A percentile compares a stretch with the other conserved stretches of the same genome.
Evolutionary conservation across 2,113 vertebrate species (phyloP).

Genomic region (Struthio camelus): DNA sequence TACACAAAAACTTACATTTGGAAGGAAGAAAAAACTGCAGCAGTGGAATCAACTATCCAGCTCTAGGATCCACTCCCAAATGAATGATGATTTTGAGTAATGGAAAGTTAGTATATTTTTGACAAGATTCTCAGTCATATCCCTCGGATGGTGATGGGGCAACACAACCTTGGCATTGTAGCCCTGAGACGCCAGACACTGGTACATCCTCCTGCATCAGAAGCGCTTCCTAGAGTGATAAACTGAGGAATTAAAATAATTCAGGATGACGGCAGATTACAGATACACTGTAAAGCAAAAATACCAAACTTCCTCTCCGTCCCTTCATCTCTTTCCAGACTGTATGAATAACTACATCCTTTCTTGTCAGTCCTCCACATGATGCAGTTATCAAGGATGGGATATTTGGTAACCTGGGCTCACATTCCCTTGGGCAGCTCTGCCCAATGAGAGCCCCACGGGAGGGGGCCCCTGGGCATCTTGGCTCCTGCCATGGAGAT

Average conservation of each 20-base stretch:
- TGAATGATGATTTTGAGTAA: constrained; percentile 14
- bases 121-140: background rate
- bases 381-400: rapidly evolving
- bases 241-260: background rate
- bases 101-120: background rate
- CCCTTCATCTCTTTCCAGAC: background rate
- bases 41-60: background rate
- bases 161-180: background rate
- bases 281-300: background rate
- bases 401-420: rapidly evolving
- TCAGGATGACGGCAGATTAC: background rate
- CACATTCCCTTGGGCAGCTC: background rate
- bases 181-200: background rate
- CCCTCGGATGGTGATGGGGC: background rate
- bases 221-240: background rate
- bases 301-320: background rate
- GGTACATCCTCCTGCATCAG: background rate
- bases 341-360: background rate
- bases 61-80: background rate
- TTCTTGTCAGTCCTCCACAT: background rate
- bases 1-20: background rate
- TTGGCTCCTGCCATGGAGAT: background rate
- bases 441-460: background rate
- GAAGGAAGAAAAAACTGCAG: background rate
- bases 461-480: background rate